Evolutionary conservation across 2,797 vertebrate genomes (phyloP).

Genomic region (Alfaro cultratus): DNA sequence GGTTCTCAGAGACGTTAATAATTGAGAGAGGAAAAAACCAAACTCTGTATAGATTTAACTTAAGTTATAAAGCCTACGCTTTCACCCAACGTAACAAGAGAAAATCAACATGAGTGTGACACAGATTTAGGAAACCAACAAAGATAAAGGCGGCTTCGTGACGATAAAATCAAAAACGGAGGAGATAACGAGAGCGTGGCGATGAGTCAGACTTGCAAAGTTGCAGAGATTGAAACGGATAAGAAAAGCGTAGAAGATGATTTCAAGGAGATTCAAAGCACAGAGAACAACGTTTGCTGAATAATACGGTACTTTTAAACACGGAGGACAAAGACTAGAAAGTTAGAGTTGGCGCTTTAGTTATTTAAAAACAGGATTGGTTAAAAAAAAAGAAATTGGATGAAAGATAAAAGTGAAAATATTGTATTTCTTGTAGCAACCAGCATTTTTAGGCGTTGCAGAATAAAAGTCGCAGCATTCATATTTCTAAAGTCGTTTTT

Average conservation of each 20-base stretch:
- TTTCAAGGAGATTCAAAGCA: conserved; percentile 38
- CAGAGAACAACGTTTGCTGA: conserved; percentile 39
- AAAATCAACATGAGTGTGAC: conserved; percentile 8
- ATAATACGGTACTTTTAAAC: not conserved
- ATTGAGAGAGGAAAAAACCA: conserved; percentile 11
- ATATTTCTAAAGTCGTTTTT: not conserved
- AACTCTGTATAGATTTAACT: not conserved
- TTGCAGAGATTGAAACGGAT: conserved; percentile 44
- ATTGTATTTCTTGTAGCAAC: conserved; percentile 9
- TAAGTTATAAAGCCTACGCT: not conserved
- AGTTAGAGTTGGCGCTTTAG: conserved; percentile 16
- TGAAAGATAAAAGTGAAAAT: conserved; percentile 38
- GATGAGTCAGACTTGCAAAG: conserved; percentile 21
- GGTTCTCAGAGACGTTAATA: conserved; percentile 5
- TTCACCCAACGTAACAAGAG: not conserved
- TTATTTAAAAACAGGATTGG: not conserved
- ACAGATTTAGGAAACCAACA: conserved; percentile 16
- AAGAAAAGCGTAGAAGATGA: conserved; percentile 25
- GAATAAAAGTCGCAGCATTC: not conserved
- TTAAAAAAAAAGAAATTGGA: conserved; percentile 29
- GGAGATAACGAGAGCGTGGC: conserved; percentile 16
- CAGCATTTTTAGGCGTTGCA: not conserved
- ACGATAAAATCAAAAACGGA: conserved; percentile 16
- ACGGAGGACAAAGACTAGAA: not conserved
- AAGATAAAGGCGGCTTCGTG: conserved; percentile 43